A percentile compares a stretch with the other conserved stretches of the same genome.
Conservation (phyloP, 2,888 invertebrate genomes). For the Drosophila tripunctata region DNA sequence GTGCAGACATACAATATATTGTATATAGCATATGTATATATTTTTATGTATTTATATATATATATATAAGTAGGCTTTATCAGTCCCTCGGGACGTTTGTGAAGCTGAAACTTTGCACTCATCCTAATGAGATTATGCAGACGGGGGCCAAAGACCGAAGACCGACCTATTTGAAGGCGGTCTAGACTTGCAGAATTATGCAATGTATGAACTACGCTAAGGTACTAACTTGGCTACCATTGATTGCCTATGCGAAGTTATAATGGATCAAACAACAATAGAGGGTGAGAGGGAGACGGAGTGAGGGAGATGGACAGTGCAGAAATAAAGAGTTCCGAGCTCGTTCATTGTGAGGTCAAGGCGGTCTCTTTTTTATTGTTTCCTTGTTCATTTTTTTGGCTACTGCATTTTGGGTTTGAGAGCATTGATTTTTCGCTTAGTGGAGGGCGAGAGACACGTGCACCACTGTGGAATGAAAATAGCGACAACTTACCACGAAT, state of each 20-base stretch:
- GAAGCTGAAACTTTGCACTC: constrained; percentile 49
- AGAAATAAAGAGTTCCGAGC: constrained; percentile 4
- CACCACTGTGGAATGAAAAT: constrained; percentile 11
- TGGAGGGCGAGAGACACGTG: constrained; percentile 38
- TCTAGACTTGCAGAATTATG: constrained; percentile 47
- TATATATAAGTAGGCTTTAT: constrained; percentile 32
- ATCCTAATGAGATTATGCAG: constrained; percentile 44
- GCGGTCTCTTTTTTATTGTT: constrained; percentile 17
- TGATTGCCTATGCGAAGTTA: constrained; percentile 29
- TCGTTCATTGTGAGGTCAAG: constrained; percentile 45
- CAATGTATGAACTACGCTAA: constrained; percentile 27
- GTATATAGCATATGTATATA: background rate
- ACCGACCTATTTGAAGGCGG: constrained; percentile 18
- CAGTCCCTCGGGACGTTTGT: constrained; percentile 14
- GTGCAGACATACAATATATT: constrained; percentile 2
- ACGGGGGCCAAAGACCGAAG: constrained; percentile 17
- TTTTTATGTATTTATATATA: background rate
- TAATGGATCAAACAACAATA: constrained; percentile 25
- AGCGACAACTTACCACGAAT: constrained; percentile 48
- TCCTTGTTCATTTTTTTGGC: constrained; percentile 24
- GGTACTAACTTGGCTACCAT: constrained; percentile 10
- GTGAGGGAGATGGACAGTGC: background rate
- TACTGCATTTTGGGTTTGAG: constrained; percentile 28
- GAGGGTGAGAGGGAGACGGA: background rate
- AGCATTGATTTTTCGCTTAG: constrained; percentile 50